Base-by-base conservation (phyloP, 2,113 vertebrate genomes). In the Herpetotheres cachinnans region DNA sequence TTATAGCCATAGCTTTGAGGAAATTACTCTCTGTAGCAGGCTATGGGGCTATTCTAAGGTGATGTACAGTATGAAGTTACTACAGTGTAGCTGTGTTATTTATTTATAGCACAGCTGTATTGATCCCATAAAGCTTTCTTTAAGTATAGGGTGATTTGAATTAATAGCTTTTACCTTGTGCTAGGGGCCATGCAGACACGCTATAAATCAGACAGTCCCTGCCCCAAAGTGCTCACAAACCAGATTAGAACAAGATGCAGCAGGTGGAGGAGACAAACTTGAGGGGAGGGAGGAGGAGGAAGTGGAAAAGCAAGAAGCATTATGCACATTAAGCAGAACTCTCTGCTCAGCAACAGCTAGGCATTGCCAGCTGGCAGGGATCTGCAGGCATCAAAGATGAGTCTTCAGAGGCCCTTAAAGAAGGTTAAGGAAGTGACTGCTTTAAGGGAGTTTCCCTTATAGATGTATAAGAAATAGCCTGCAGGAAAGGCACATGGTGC, bases 221-320 rank as follows among this genome's bases (percentile, higher is more conserved):
- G 89, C 93, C 96, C 95, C 94, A 80, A 70, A 96, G 95, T 94
- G 91, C 93, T 96, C 96, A 58, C 86, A 94, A 70, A 94, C 89
- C 89, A 90, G 94, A 95, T 95, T 61, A 94, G 96, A 95, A 96
- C 91, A 94, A 96, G 97, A 95, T 90, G 96, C 92, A 96, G 95
- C 95, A 95, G 94, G 97, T 97, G 95, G 95, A 97, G 90, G 93
- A 96, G 97, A 96, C 93, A 24, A 89, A 91, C 96, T 93, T 6
- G 47, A 26, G 50, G 96, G 87, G 89, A 95, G 94, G 95, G 93
- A 97, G 95, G 93, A 96, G 95, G 62, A 97, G 95, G 93, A 96
- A 97, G 83, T 72, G 86, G 84, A 87, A 56, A 89, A 65, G 69
- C 91, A 52, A 86, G 81, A 54, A 66, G 69, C 88, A 46, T 72